Percentiles rank a stretch among this genome's conserved stretches.
Conservation (phyloP, 1,140 invertebrate genomes). For the Goniozus legneri region DNA sequence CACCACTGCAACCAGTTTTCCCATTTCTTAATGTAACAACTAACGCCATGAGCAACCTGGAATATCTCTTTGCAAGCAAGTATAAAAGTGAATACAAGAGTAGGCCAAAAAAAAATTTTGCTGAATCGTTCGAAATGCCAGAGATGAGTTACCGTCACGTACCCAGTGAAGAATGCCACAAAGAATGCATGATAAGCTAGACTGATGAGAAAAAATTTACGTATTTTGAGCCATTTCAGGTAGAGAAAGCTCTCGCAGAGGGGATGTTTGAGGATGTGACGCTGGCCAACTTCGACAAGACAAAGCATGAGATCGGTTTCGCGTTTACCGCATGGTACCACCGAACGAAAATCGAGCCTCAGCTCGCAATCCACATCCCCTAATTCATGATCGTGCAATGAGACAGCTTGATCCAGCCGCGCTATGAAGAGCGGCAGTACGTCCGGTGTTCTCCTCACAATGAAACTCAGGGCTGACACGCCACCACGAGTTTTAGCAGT, state of each 20-base stretch:
- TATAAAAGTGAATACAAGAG: slow-evolving; percentile 57
- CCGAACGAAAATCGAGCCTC: slow-evolving; percentile 69
- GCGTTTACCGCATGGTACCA: slow-evolving; percentile 63
- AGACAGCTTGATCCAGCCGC: slow-evolving; percentile 73
- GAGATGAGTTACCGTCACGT: slow-evolving; percentile 58
- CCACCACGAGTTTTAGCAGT: slow-evolving; percentile 77
- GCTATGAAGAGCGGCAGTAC: slow-evolving; percentile 68
- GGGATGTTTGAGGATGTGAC: slow-evolving; percentile 74
- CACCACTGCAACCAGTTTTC: slow-evolving; percentile 81
- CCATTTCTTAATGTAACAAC: slow-evolving; percentile 71
- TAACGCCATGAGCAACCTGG: slow-evolving; percentile 65
- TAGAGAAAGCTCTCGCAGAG: slow-evolving; percentile 77
- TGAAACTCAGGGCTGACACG: slow-evolving; percentile 73
- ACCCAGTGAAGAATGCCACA: slow-evolving; percentile 69
- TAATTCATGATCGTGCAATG: slow-evolving; percentile 75
- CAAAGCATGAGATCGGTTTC: slow-evolving; percentile 71
- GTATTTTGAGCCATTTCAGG: slow-evolving; percentile 76
- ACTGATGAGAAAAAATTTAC: slow-evolving; percentile 80
- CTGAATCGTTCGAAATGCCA: slow-evolving; percentile 56
- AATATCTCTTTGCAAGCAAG: slow-evolving; percentile 72
- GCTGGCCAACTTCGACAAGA: slow-evolving; percentile 73
- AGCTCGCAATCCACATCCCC: slow-evolving; percentile 80
- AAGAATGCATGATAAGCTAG: slow-evolving; percentile 75
- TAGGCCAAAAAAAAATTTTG: slow-evolving; percentile 56
- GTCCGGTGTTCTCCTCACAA: slow-evolving; percentile 75